Evolutionary conservation across 2,797 vertebrate species (phyloP), one percentile per base, ranked within the genome.

Genomic region (Hafferia zeledoni): DNA sequence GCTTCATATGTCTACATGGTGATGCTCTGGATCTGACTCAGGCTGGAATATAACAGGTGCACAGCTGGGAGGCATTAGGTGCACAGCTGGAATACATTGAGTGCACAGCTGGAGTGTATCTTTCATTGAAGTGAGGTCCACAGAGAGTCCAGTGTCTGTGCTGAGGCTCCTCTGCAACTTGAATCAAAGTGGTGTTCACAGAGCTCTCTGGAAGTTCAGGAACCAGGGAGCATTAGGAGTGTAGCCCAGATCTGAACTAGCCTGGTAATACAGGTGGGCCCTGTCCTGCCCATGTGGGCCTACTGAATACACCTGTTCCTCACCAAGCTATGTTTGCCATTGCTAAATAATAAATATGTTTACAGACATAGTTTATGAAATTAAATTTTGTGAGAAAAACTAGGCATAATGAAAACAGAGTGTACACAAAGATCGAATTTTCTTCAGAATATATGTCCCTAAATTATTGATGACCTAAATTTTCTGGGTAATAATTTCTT

Each of bases 1-100:
- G 10, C 18, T 39, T 3, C 3, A 5, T 2, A 1, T 17, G 1
- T 7, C 17, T 31, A 4, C 10, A 4, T 10, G 2, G 5, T 3
- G 39, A 25, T 37, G 7, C n/a, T 57, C 27, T 11, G 3, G 9
- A 13, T 0, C 22, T 33, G 19, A 13, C 37, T 82, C 35, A 37
- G 46, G 30, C 24, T 59, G 63, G 37, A 80, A 43, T 33, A 13
- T 17, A 64, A 33, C 35, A 74, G 16, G 12, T 11, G 33, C 63
- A 49, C 57, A 74, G 63, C 35, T 84, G 69, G 17, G 65, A 75
- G 22, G 9, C 27, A 52, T 76, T 33, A 53, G 24, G 20, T 28
- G 10, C 55, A 47, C 41, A 88, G 53, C 31, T 67, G 75, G 60
- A 92, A 60, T 1, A 3, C 18, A 24, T 2, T 24, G 7, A 41